phyloP scores from a whole-genome alignment of 2,797 vertebrate genomes.

The Urosaurus nigricauda region DNA sequence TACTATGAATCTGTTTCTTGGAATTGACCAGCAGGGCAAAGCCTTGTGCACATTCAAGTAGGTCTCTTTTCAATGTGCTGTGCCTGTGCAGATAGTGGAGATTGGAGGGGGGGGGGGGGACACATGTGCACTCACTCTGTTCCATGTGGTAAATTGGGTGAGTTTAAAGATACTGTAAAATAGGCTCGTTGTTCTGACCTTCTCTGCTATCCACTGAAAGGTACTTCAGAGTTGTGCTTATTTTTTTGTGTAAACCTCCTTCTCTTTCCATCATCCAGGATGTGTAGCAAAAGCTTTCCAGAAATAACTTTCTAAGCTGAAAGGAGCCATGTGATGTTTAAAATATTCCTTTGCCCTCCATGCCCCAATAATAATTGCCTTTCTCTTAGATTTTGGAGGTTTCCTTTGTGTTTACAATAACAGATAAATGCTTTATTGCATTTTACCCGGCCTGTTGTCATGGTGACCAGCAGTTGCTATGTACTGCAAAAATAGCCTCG shows the following conservation, averaged over 20 bases:
- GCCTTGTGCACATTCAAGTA: background rate
- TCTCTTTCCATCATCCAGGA: fast-evolving
- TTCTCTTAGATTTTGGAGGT: constrained; percentile 78
- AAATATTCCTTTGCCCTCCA: constrained; percentile 53
- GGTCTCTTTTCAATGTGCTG: background rate
- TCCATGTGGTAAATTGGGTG: background rate
- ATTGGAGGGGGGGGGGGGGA: too few species aligned
- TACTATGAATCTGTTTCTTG: constrained; percentile 1
- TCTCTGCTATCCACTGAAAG: background rate
- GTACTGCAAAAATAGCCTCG: constrained; percentile 86
- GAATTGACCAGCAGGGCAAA: background rate
- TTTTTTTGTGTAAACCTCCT: fast-evolving
- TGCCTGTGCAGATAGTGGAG: background rate
- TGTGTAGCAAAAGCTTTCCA: background rate
- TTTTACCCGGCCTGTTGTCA: constrained; percentile 81
- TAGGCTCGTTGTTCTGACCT: background rate
- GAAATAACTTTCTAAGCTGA: background rate
- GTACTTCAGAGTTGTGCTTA: background rate
- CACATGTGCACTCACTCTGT: too few species aligned
- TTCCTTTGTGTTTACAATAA: constrained; percentile 85
- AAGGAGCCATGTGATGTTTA: background rate
- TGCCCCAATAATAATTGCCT: constrained; percentile 69
- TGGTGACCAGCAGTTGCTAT: constrained; percentile 82
- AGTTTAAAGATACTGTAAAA: background rate
- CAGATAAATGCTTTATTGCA: constrained; percentile 86